These are phyloP conservation scores for Sorex maritimensis DNA, from an alignment of 2,797 vertebrate genomes.

Conservation along the genomic window DNA sequence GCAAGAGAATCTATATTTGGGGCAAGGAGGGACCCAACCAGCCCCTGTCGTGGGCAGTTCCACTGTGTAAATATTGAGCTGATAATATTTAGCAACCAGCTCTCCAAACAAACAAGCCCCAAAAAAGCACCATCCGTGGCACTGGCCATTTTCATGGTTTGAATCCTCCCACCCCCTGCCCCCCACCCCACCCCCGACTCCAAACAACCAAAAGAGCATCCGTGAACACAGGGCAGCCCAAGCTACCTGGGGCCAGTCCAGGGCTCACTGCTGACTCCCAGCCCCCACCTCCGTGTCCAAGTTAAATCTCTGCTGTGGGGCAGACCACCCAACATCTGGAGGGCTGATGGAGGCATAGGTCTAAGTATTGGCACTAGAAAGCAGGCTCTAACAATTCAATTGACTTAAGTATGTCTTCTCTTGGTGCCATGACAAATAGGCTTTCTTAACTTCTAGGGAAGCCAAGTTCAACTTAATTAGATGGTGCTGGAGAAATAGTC, in stretches of 20 bases:
- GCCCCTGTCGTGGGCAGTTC: not conserved
- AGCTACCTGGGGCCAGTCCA: no score
- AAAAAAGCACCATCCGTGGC: not conserved
- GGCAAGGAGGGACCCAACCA: not conserved
- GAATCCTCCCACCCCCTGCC: not conserved
- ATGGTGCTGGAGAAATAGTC: no score
- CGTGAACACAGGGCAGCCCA: not conserved
- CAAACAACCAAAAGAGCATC: not conserved
- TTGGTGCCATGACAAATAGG: conserved; percentile 4
- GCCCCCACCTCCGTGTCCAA: not conserved
- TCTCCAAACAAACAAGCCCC: not conserved
- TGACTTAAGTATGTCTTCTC: not conserved
- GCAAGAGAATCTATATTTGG: not conserved
- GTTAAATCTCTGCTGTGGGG: not conserved
- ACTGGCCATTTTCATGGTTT: not conserved
- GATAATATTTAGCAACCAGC: not conserved
- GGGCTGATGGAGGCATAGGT: not conserved
- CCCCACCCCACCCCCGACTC: not conserved
- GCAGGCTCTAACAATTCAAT: not conserved
- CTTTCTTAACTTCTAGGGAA: conserved; percentile 15
- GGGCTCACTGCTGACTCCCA: not conserved
- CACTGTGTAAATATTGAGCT: no score
- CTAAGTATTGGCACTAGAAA: not conserved
- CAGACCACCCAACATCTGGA: not conserved
- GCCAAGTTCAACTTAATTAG: not conserved